Evolutionary conservation across 2,888 invertebrate genomes (phyloP), one percentile per base, ranked within the genome.

Genomic region (Eledone cirrhosa): DNA sequence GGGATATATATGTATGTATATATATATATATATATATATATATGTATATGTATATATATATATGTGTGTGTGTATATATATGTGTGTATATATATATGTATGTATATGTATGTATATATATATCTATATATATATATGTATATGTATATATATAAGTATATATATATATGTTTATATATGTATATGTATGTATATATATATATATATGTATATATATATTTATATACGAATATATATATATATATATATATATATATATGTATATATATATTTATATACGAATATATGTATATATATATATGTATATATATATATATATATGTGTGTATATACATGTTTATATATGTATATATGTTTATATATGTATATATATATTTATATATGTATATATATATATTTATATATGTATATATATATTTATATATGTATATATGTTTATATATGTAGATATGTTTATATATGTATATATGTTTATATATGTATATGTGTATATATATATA

Each of bases 311-410:
- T 63, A 16, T 63, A 11, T 14, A 63, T 63, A 11, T 63, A 63
- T 63, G 24, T 14, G 24, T 14, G 63, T 63, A 63, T 63, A 14
- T 63, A 16, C 24, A 63, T 16, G 24, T 16, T n/a, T 63, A 63
- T 63, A 63, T 63, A 63, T 63, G 24, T 63, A 63, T 63, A 63
- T 63, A 63, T 63, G 24, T 63, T n/a, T 63, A 63, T 63, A 63
- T 63, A 63, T 63, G 24, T 63, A 63, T 63, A 63, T 63, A 63
- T 63, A 63, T 63, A 63, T 63, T n/a, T 63, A 63, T 63, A 16
- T 11, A 16, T 24, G 7, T 63, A n/a, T n/a, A n/a, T n/a, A n/a
- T n/a, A n/a, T n/a, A n/a, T 22, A 24, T n/a, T n/a, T 63, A 63
- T 63, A 63, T 63, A 8, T 63, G 24, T 63, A 63, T 8, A 63